Conservation (phyloP, 2,113 vertebrate genomes). For the Choloepus hoffmanni region DNA sequence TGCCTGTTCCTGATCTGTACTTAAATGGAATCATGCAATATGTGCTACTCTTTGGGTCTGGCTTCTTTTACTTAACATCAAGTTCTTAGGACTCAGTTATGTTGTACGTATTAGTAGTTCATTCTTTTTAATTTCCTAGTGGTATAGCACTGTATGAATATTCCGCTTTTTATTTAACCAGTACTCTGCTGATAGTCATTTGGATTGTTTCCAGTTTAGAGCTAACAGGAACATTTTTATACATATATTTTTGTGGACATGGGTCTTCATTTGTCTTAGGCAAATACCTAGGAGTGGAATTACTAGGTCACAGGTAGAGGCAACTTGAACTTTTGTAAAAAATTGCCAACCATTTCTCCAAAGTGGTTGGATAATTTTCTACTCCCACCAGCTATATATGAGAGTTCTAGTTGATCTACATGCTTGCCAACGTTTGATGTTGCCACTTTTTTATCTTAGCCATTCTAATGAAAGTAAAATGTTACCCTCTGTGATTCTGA, state of each 20-base stretch:
- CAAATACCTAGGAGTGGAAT: neutral
- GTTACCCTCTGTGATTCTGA: neutral
- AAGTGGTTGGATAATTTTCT: neutral
- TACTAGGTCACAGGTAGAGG: neutral
- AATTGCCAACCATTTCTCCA: neutral
- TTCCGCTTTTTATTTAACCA: neutral
- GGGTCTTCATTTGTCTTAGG: neutral
- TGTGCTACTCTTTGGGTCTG: neutral
- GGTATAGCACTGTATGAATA: neutral
- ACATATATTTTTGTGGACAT: neutral
- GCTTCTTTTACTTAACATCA: neutral
- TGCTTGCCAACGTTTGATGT: neutral
- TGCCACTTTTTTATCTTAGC: neutral
- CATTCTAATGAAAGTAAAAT: neutral
- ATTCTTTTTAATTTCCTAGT: neutral
- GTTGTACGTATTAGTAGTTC: neutral
- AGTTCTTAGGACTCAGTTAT: neutral
- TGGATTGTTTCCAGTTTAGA: neutral
- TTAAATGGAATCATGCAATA: neutral
- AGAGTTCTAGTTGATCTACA: neutral
- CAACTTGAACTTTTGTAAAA: neutral
- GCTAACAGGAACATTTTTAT: neutral
- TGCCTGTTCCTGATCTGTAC: neutral
- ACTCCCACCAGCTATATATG: neutral
- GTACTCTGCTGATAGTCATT: neutral